Evolutionary conservation across 2,113 vertebrate genomes (phyloP), one percentile per base, ranked within the genome.

Genomic region (Dermatemys mawii): DNA sequence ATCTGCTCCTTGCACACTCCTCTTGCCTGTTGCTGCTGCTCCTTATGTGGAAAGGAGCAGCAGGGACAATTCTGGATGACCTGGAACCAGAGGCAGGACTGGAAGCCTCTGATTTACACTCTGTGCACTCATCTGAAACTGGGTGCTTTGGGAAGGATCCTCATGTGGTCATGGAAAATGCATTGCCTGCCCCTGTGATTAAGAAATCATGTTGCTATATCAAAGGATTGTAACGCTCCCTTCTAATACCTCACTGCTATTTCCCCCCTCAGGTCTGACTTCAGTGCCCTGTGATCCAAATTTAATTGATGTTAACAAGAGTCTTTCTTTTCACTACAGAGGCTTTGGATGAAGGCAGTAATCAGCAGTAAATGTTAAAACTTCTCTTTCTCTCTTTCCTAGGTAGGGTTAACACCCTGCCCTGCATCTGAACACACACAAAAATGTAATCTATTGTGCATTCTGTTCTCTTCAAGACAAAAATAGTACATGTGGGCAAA

Each of bases 391-490:
- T 81, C 90, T 84, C 88, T 76, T 48, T 51, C 32, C 50, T 49
- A 75, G 81, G 41, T 57, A 84, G 44, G 29, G 9, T 70, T 22
- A 38, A 38, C 16, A n/a, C 63, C 19, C 19, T 70, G 17, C 19
- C 21, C 57, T 84, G 48, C 2, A 46, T 2, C 0, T 78, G 76
- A 82, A 49, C 44, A 32, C 57, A 22, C 0, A 0, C 57, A 57
- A 76, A 19, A 53, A 16, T 79, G 81, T 91, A 79, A 84, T 81
- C 55, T 82, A 81, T 82, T 29, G 46, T 60, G 50, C 0, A 2
- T 44, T 63, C 50, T 81, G 22, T 81, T 87, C 78, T 78, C 11
- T 48, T 87, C 49, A 92, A 76, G 67, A 9, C 83, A 94, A 81
- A 93, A 83, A 26, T 41, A 84, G 90, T 78, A 90, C 92, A 80